These are phyloP conservation scores for Amblyopsis hoosieri DNA, from an alignment of 2,797 vertebrate species.

Conservation along the genomic window DNA sequence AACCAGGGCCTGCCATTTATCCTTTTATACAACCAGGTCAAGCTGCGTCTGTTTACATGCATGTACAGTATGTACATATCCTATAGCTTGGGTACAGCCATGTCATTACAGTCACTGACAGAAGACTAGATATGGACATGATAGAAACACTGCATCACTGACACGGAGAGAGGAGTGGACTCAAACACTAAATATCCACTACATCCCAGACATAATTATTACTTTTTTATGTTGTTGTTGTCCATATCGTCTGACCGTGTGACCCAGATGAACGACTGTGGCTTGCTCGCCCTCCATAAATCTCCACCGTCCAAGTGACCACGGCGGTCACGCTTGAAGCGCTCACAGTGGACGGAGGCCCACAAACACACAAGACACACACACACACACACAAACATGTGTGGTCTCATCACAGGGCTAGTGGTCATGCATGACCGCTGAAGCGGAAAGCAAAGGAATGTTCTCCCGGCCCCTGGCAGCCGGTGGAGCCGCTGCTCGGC, in stretches of 20 bases:
- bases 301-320: slow-evolving; percentile 61
- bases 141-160: slow-evolving; percentile 35
- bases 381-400: slow-evolving; percentile 18
- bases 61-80: neutral
- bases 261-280: slow-evolving; percentile 73
- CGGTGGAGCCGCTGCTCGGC: slow-evolving; percentile 49
- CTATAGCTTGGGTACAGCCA: slow-evolving; percentile 28
- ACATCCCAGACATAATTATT: slow-evolving; percentile 26
- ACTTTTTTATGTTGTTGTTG: slow-evolving; percentile 31
- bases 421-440: slow-evolving; percentile 65
- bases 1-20: slow-evolving; percentile 16
- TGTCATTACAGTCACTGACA: slow-evolving; percentile 29
- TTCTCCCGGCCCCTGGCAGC: slow-evolving; percentile 52
- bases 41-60: slow-evolving; percentile 1
- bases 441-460: slow-evolving; percentile 68
- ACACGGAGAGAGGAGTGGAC: slow-evolving; percentile 11
- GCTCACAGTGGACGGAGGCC: slow-evolving; percentile 47
- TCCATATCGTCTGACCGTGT: slow-evolving; percentile 47
- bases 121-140: slow-evolving; percentile 14
- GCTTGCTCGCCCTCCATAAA: slow-evolving; percentile 63
- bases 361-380: slow-evolving; percentile 31
- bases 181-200: slow-evolving; percentile 35
- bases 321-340: slow-evolving; percentile 59
- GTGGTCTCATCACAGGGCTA: slow-evolving; percentile 38
- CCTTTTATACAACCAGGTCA: slow-evolving; percentile 27